A percentile compares a stretch with the other conserved stretches of the same genome.
Conservation (phyloP, 35 echinoderm and acorn worm genomes). For the Stichopus chloronotus region DNA sequence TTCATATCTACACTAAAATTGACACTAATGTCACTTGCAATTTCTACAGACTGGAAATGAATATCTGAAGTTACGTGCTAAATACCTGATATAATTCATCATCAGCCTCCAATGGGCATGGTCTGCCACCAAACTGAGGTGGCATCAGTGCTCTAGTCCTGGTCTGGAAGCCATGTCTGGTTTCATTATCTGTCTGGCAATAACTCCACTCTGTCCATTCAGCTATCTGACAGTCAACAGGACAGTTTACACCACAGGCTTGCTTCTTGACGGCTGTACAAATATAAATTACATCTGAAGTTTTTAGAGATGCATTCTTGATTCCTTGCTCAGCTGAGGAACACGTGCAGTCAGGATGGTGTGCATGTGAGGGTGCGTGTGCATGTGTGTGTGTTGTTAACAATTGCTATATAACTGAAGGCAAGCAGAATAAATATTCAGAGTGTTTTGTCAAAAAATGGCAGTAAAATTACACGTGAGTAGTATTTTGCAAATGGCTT, state of each 20-base stretch:
- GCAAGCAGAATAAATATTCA: too few species aligned
- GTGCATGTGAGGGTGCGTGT: too few species aligned
- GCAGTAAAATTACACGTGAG: too few species aligned
- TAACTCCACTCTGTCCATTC: slow-evolving; percentile 4
- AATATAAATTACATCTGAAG: neutral
- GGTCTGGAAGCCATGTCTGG: slow-evolving; percentile 16
- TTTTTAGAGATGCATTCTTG: neutral
- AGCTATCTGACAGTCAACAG: slow-evolving; percentile 31
- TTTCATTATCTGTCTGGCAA: slow-evolving; percentile 16
- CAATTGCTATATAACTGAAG: too few species aligned
- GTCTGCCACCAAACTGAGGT: slow-evolving; percentile 44
- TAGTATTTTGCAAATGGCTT: too few species aligned
- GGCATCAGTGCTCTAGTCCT: slow-evolving; percentile 43
- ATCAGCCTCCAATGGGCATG: slow-evolving; percentile 24
- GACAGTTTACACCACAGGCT: slow-evolving; percentile 25
- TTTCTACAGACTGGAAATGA: too few species aligned
- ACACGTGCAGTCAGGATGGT: too few species aligned
- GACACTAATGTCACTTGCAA: too few species aligned
- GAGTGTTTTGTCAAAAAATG: too few species aligned
- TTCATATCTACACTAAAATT: too few species aligned
- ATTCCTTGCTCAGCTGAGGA: neutral
- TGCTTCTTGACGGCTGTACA: slow-evolving; percentile 26
- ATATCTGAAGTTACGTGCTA: too few species aligned
- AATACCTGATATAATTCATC: slow-evolving; percentile 33
- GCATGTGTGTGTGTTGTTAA: too few species aligned